These are phyloP conservation scores for Apodemia duryi DNA, from an alignment of 2,888 invertebrate genomes.

Conservation along the genomic window DNA sequence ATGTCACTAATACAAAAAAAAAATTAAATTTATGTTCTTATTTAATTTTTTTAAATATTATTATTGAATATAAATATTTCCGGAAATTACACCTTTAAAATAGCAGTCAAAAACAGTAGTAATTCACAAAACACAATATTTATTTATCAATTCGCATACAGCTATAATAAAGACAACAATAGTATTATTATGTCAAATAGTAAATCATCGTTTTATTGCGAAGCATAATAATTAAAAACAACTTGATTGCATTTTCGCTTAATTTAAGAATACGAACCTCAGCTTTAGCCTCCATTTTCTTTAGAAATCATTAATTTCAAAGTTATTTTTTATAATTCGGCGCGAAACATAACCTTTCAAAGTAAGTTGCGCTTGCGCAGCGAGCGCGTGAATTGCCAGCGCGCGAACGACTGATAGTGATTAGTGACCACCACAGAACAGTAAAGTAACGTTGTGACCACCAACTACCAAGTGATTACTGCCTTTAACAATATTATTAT, in stretches of 20 bases:
- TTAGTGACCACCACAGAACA: no score
- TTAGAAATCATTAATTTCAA: background rate
- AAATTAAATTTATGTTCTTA: no score
- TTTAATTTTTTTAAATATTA: no score
- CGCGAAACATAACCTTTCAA: slow-evolving; percentile 26
- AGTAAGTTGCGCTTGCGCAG: slow-evolving; percentile 37
- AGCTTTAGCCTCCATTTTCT: slow-evolving; percentile 22
- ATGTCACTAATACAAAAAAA: no score
- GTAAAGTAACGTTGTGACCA: no score
- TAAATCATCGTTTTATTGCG: background rate
- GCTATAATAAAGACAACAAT: no score
- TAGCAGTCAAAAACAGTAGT: no score
- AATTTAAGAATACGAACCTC: slow-evolving; percentile 20
- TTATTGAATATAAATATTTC: no score
- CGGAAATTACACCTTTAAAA: no score
- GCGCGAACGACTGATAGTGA: slow-evolving; percentile 43
- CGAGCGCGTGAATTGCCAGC: slow-evolving; percentile 46
- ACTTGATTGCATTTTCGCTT: background rate
- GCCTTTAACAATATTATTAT: slow-evolving; percentile 5
- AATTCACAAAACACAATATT: no score
- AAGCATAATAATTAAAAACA: background rate
- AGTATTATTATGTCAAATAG: background rate
- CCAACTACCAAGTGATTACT: slow-evolving; percentile 12
- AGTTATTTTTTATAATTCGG: slow-evolving; percentile 20
- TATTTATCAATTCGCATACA: no score